Evolutionary conservation across 1,140 invertebrate genomes (phyloP).

Genomic region (Copidosoma floridanum): DNA sequence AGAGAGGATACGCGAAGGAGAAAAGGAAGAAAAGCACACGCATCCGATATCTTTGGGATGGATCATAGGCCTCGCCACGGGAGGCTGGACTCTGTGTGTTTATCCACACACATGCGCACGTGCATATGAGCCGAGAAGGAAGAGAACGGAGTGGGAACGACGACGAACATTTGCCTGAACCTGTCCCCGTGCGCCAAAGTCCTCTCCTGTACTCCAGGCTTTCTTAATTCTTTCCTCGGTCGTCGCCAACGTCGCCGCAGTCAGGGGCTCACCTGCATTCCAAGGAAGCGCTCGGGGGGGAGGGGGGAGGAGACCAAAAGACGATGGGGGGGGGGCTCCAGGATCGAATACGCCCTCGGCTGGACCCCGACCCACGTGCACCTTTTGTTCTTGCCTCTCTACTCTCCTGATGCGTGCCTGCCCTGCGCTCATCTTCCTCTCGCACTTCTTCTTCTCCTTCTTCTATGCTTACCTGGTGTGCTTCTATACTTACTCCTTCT

Average conservation of each 20-base stretch:
- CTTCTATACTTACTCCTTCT: neutral
- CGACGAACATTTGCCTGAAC: slow-evolving; percentile 53
- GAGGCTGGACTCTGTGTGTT: neutral
- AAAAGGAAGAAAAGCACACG: slow-evolving; percentile 8
- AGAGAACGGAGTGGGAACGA: slow-evolving; percentile 16
- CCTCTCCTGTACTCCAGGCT: too few relatives aligned
- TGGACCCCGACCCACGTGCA: slow-evolving; percentile 19
- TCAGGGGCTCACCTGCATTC: slow-evolving; percentile 52
- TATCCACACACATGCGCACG: neutral
- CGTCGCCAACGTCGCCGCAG: too few relatives aligned
- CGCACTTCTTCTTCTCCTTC: neutral
- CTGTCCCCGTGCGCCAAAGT: slow-evolving; percentile 56
- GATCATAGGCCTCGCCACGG: slow-evolving; percentile 44
- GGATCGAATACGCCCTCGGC: slow-evolving; percentile 22
- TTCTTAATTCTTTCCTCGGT: too few relatives aligned
- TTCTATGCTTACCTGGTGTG: neutral
- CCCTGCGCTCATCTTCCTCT: neutral
- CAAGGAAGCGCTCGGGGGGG: slow-evolving; percentile 38
- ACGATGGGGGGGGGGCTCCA: slow-evolving; percentile 28
- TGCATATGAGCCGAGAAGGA: neutral
- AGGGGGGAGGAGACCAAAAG: slow-evolving; percentile 2
- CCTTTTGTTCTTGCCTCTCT: slow-evolving; percentile 3
- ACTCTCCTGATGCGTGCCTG: neutral
- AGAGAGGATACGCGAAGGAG: slow-evolving; percentile 19
- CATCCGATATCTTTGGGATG: slow-evolving; percentile 56